Base-by-base conservation (phyloP, 2,797 vertebrate genomes). In the Diceros bicornis region DNA sequence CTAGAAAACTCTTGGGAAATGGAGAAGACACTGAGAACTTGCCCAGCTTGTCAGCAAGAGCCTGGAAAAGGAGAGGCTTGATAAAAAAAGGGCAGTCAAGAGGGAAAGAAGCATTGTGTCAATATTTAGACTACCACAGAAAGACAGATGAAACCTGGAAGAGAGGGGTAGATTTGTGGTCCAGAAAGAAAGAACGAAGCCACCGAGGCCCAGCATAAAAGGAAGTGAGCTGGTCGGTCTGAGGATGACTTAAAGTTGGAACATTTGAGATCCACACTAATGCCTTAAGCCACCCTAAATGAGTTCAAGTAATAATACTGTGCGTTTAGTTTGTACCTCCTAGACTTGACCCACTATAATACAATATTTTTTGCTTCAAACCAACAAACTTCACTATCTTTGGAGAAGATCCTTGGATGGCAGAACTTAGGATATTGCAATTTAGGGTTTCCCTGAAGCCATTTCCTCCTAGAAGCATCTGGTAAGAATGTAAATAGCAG, bases 61-160 rank as follows among this genome's bases (percentile, higher is more conserved):
- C 32, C 89, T 97, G 91, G 92, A 94, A 86, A 79, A 71, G 94
- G 59, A 97, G 89, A 86, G 62, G 27, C 90, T 96, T 96, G 97
- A 97, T 97, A 97, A 96, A 97, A 41, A 89, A 85, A 96, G 88
- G 71, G 72, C 75, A 83, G 78, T 97, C 57, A 88, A 98, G 95
- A 94, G 95, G 6, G 61, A 94, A 71, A 96, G 92, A 96, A 97
- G 88, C 84, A 91, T 98, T 92, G 92, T 97, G 94, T 97, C 98
- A 98, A 97, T 98, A 97, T 98, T 98, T 98, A 98, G 97, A 98
- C 97, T 98, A 96, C 96, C 91, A 66, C 91, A 61, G 95, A 92
- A 75, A 97, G 96, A 97, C 92, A 71, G 95, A 92, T 92, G 95
- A 93, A 91, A 97, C 98, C 97, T 97, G 97, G 96, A 96, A 96